Conservation (phyloP, 2,888 invertebrate species). For the Netelia melanura region DNA sequence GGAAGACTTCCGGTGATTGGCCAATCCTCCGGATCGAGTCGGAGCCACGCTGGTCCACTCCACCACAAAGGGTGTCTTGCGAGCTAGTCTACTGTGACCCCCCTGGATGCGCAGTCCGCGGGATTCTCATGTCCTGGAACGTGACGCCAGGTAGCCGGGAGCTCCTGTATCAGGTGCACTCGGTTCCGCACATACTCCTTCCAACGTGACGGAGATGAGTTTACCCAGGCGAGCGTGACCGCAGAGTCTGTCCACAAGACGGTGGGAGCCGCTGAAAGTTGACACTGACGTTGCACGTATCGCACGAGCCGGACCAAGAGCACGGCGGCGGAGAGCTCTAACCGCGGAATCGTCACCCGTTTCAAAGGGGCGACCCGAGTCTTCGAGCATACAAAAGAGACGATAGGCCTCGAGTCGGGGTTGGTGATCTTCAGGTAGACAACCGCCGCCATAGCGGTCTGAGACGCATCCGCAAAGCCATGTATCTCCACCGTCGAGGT, state of each 20-base stretch:
- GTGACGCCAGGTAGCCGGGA: neutral
- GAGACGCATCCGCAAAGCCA: neutral
- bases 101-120: neutral
- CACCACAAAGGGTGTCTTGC: neutral
- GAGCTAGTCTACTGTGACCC: neutral
- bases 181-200: conserved; percentile 72
- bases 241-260: conserved; percentile 60
- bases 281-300: neutral
- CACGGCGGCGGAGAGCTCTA: conserved; percentile 3
- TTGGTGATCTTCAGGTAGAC: neutral
- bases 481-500: neutral
- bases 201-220: conserved; percentile 60
- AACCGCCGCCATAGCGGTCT: neutral
- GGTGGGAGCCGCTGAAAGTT: neutral
- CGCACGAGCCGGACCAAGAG: neutral
- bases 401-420: neutral
- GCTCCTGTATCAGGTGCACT: conserved; percentile 38
- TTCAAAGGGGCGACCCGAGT: conserved; percentile 18
- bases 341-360: neutral
- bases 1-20: neutral
- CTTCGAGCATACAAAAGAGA: conserved; percentile 6
- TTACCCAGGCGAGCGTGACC: conserved; percentile 61
- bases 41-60: conserved; percentile 15
- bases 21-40: too few species aligned
- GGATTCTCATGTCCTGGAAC: neutral